Base-by-base conservation (phyloP, 2,797 vertebrate species). In the Sciurus carolinensis region DNA sequence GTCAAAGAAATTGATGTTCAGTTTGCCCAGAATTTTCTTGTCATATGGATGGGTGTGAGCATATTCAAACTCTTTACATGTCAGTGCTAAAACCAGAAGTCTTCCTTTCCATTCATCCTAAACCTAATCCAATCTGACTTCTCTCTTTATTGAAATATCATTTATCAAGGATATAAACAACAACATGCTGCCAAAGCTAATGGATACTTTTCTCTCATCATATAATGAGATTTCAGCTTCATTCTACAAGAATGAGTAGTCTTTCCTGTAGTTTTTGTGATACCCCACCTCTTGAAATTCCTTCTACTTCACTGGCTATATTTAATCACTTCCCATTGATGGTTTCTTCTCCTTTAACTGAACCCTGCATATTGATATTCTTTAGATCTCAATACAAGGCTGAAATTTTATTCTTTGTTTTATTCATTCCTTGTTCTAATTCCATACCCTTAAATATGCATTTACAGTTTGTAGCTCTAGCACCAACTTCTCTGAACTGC, bases 221-320 rank as follows among this genome's bases (percentile, higher is more conserved):
- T 62, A 33, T 87, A 59, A 87, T 87, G 80, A 72, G 42, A 87
- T 80, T n/a, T 80, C 52, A 93, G 33, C 39, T 79, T 87, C 39
- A 22, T 86, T 93, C 54, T 71, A 30, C 17, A 72, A 50, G 42
- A 24, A 4, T 93, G 52, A 93, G 18, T 64, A 39, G 24, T 50
- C 52, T 20, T 62, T 80, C 28, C 47, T 66, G 44, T 47, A 71
- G 10, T 33, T 69, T 30, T 47, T 30, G 24, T 85, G 83, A 36
- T 11, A 62, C 15, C 12, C 24, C 7, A 36, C 17, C 54, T 42
- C 36, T 47, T 92, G 66, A 30, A 92, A 85, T 69, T 92, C 50
- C 42, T 62, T 87, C 12, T 39, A 39, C 18, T 79, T 81, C 66
- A 62, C 20, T 62, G 42, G 17, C 26, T 50, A 1, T 18, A 80